Conservation (phyloP, 2,888 invertebrate genomes). For the Geophilus truncorum region DNA sequence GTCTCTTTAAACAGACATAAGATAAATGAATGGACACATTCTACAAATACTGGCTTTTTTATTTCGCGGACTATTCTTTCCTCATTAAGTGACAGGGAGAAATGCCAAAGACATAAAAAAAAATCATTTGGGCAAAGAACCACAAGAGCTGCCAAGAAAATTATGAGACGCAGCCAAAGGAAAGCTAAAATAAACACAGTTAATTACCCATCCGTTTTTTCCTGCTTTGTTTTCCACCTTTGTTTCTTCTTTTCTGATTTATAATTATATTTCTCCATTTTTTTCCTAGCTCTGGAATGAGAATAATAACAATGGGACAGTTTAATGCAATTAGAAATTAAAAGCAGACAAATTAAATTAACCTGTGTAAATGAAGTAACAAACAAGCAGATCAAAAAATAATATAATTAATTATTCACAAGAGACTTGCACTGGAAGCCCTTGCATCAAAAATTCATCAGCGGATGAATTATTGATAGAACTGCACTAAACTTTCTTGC, state of each 20-base stretch:
- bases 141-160: constrained; percentile 7
- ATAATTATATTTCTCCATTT: background rate
- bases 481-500: background rate
- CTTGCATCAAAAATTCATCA: constrained; percentile 11
- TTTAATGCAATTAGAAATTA: constrained; percentile 7
- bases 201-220: background rate
- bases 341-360: constrained; percentile 6
- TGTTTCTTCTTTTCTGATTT: background rate
- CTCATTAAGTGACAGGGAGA: constrained; percentile 20
- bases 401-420: constrained; percentile 16
- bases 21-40: constrained; percentile 14
- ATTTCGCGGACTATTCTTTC: background rate
- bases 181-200: constrained; percentile 15
- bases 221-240: background rate
- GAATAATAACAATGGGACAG: constrained; percentile 1
- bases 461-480: background rate
- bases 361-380: constrained; percentile 4
- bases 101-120: background rate
- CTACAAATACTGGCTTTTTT: background rate
- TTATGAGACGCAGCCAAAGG: background rate
- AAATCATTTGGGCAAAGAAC: background rate
- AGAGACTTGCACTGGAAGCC: background rate
- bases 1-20: background rate
- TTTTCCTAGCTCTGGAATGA: background rate
- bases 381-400: constrained; percentile 6